A percentile compares a stretch with the other conserved stretches of the same genome.
phyloP scores from a whole-genome alignment of 2,888 invertebrate genomes.

The Eupsilia transversa region DNA sequence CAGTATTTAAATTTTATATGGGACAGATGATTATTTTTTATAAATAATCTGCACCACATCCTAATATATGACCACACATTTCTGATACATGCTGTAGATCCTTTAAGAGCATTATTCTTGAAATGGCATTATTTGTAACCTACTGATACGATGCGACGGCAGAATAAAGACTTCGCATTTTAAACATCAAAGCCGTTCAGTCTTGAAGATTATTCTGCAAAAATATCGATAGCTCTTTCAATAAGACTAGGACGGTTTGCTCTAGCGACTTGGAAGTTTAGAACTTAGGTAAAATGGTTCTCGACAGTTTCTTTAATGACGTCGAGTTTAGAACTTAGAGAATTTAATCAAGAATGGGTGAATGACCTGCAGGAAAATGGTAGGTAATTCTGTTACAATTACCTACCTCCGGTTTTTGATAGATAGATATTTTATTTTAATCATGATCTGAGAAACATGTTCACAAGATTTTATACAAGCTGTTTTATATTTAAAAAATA shows the following conservation, averaged over 20 bases:
- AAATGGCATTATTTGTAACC: neutral
- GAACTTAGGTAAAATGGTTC: conserved; percentile 69
- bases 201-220: conserved; percentile 59
- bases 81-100: neutral
- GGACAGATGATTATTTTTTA: too few species aligned
- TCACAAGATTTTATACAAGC: neutral
- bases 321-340: conserved; percentile 48
- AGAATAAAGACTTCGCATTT: conserved; percentile 1
- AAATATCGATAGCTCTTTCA: conserved; percentile 73
- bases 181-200: neutral
- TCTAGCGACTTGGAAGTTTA: conserved; percentile 70
- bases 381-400: too few species aligned
- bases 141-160: neutral
- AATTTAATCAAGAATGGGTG: conserved; percentile 38
- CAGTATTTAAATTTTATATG: too few species aligned
- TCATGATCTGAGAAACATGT: neutral
- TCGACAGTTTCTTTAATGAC: conserved; percentile 71
- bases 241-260: conserved; percentile 69
- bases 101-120: neutral
- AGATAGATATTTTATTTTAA: too few species aligned
- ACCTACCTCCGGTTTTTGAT: too few species aligned
- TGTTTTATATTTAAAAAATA: too few species aligned
- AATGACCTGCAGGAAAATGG: neutral
- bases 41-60: too few species aligned
- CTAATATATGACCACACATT: too few species aligned